Conservation (phyloP, 1,140 invertebrate genomes). For the Eupeodes corollae region DNA sequence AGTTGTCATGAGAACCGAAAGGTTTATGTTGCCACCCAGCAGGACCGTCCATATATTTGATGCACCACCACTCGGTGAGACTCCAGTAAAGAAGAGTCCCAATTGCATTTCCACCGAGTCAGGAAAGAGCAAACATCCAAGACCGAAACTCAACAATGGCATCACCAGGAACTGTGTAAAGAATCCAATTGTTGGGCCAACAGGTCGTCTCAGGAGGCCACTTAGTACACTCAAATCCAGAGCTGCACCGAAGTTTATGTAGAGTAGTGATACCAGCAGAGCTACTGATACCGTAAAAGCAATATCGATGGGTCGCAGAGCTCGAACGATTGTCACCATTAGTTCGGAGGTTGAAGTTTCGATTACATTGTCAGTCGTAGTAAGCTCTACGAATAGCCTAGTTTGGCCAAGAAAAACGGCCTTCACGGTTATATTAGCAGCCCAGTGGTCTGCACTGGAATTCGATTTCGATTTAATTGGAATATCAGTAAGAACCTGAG, state of each 20-base stretch:
- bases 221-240: constrained; percentile 63
- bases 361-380: background rate
- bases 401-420: constrained; percentile 11
- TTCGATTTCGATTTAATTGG: too few relatives aligned
- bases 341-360: constrained; percentile 29
- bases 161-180: constrained; percentile 73
- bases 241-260: constrained; percentile 86
- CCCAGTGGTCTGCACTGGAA: background rate
- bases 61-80: constrained; percentile 78
- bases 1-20: constrained; percentile 84
- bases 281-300: constrained; percentile 66
- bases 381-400: constrained; percentile 9
- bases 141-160: constrained; percentile 68
- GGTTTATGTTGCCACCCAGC: constrained; percentile 72
- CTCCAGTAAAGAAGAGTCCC: constrained; percentile 81
- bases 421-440: constrained; percentile 6
- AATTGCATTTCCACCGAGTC: constrained; percentile 55
- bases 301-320: constrained; percentile 51
- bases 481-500: too few relatives aligned
- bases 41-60: constrained; percentile 88
- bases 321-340: constrained; percentile 48
- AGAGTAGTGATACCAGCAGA: constrained; percentile 66
- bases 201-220: constrained; percentile 55
- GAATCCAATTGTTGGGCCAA: constrained; percentile 67
- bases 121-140: constrained; percentile 60